Base-by-base conservation (phyloP, 2,797 vertebrate species). In the Semaprochilodus insignis region DNA sequence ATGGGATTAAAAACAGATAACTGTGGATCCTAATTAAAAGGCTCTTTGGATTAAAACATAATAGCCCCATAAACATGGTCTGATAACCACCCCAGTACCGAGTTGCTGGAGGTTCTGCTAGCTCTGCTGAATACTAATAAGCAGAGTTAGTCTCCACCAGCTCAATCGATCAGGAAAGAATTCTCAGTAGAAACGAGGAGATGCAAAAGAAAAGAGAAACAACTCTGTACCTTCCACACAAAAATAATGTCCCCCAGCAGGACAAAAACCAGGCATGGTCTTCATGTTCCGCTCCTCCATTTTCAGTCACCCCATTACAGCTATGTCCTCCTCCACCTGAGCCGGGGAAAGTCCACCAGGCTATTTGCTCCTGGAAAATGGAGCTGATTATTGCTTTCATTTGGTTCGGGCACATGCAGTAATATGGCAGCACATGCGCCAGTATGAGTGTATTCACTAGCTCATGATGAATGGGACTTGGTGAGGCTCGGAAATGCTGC, bases 271-370 rank as follows among this genome's bases (percentile, higher is more conserved):
- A 27, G 4, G 6, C 31, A 25, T 10, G 44, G 13, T 23, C 21
- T 59, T 21, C 48, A 21, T 17, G 63, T 40, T 77, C 19, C 60
- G n/a, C n/a, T n/a, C 25, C 52, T 78, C 77, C 23, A 59, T 83
- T 80, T 80, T 55, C 62, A 63, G 54, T 54, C 62, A 82, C 1
- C 16, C 72, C 77, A 82, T 78, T 66, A 83, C 76, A 25, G 54
- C 23, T 54, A 8, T 34, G 71, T 70, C 77, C 63, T 44, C 34
- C 31, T 81, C 79, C 81, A 84, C 62, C 84, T 84, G 84, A 80
- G 82, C 77, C 79, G 57, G 14, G 48, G 21, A 69, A 81, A 57
- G 51, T 48, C 31, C 59, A 69, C 31, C 77, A 83, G 70, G 57
- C 40, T 25, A 74, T 81, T 77, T 63, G 75, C 60, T 71, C 36